A percentile compares a stretch with the other conserved stretches of the same genome.
phyloP scores from a whole-genome alignment of 2,888 invertebrate genomes.

The Petrophora chlorosata region DNA sequence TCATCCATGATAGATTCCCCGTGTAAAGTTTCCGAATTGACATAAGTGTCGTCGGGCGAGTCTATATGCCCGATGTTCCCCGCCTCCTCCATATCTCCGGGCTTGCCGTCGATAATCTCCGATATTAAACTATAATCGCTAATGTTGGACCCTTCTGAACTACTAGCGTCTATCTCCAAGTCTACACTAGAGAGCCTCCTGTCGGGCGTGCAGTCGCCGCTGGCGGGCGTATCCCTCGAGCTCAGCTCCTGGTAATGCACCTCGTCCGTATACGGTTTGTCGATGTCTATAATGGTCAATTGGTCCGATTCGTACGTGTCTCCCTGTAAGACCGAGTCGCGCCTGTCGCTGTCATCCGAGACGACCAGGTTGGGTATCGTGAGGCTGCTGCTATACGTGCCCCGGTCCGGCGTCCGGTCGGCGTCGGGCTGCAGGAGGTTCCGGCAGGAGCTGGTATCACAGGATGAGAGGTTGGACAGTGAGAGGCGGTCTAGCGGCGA shows the following conservation, averaged over 20 bases:
- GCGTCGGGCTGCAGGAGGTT: conserved; percentile 68
- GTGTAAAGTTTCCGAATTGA: conserved; percentile 88
- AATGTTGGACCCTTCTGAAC: conserved; percentile 86
- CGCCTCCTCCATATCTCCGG: conserved; percentile 69
- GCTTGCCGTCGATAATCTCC: conserved; percentile 85
- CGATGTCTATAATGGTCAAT: conserved; percentile 87
- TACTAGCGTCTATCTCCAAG: conserved; percentile 80
- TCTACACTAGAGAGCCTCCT: conserved; percentile 72
- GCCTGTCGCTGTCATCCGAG: conserved; percentile 76
- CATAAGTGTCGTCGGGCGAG: conserved; percentile 89
- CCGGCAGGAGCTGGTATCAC: conserved; percentile 77
- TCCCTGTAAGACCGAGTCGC: conserved; percentile 75
- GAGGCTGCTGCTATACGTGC: conserved; percentile 71
- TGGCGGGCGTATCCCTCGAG: conserved; percentile 61
- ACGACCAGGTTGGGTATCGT: conserved; percentile 79
- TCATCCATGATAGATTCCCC: conserved; percentile 92
- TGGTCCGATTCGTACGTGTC: conserved; percentile 84
- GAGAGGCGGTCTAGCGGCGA: conserved; percentile 70
- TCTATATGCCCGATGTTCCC: conserved; percentile 90
- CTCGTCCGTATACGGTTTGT: conserved; percentile 80
- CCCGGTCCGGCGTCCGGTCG: conserved; percentile 60
- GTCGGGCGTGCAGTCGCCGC: conserved; percentile 72
- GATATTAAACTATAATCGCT: conserved; percentile 89
- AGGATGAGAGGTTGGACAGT: conserved; percentile 73
- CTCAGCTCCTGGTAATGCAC: conserved; percentile 66